phyloP scores from a whole-genome alignment of 2,113 vertebrate genomes.

The Ifrita kowaldi region DNA sequence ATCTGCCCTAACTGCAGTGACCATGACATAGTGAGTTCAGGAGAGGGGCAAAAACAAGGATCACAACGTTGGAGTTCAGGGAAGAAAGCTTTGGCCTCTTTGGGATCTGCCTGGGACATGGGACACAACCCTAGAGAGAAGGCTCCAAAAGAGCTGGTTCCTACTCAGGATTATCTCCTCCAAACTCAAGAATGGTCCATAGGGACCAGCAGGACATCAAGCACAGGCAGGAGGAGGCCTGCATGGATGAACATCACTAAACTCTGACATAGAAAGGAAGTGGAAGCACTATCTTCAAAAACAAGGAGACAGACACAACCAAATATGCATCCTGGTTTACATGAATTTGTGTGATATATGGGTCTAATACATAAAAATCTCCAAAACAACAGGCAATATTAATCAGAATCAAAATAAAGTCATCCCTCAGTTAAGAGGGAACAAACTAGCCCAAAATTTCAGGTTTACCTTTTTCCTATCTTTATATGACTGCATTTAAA shows the following conservation, averaged over 20 bases:
- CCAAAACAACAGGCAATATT: background rate
- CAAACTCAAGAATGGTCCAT: background rate
- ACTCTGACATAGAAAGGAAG: background rate
- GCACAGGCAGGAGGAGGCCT: background rate
- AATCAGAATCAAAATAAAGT: background rate
- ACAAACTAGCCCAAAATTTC: background rate
- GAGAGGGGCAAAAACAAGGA: background rate
- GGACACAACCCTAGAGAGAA: background rate
- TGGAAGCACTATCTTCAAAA: background rate
- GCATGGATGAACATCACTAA: background rate
- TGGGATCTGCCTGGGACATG: background rate
- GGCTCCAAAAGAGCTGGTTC: background rate
- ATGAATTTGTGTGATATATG: background rate
- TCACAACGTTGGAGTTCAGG: background rate
- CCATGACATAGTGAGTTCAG: background rate
- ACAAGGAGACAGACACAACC: background rate
- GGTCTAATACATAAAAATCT: background rate
- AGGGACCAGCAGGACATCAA: background rate
- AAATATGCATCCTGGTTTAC: background rate
- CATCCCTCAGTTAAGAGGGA: background rate
- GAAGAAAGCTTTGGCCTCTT: background rate
- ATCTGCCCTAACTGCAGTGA: background rate
- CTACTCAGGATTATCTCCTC: background rate
- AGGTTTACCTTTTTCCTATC: background rate
- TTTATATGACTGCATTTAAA: background rate